Conservation (phyloP, 2,888 invertebrate species). For the Drosophila mettleri region DNA sequence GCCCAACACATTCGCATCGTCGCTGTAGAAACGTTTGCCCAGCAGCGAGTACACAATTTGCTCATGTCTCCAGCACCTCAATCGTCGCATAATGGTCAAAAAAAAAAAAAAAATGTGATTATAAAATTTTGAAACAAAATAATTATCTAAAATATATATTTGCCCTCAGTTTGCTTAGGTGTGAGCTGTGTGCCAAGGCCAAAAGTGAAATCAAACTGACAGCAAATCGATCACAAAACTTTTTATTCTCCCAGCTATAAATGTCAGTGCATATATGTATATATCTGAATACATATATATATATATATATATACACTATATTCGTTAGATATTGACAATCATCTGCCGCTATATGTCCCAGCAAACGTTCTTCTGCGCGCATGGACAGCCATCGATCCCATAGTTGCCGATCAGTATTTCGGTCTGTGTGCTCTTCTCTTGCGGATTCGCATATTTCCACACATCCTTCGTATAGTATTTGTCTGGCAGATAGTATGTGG, state of each 20-base stretch:
- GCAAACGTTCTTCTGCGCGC: constrained; percentile 54
- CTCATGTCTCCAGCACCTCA: background rate
- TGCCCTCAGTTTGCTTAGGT: background rate
- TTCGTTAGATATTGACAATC: background rate
- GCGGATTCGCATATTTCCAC: constrained; percentile 34
- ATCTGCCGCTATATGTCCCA: constrained; percentile 53
- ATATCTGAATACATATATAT: background rate
- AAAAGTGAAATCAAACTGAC: background rate
- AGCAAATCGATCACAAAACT: constrained; percentile 10
- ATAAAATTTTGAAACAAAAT: background rate
- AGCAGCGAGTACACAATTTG: too few relatives aligned
- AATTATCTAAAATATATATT: background rate
- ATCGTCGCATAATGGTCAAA: constrained; percentile 21
- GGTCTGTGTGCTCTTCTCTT: constrained; percentile 59
- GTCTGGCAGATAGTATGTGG: constrained; percentile 60
- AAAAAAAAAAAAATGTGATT: background rate
- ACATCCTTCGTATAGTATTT: constrained; percentile 33
- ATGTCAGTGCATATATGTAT: too few relatives aligned
- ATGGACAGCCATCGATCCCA: constrained; percentile 71
- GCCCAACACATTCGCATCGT: constrained; percentile 20
- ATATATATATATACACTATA: too few relatives aligned
- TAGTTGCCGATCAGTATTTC: constrained; percentile 56
- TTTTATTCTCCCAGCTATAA: constrained; percentile 36
- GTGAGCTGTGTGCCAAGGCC: background rate
- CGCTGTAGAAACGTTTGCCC: background rate